Base-by-base conservation (phyloP, 2,113 vertebrate species). In the Cyanoderma ruficeps region DNA sequence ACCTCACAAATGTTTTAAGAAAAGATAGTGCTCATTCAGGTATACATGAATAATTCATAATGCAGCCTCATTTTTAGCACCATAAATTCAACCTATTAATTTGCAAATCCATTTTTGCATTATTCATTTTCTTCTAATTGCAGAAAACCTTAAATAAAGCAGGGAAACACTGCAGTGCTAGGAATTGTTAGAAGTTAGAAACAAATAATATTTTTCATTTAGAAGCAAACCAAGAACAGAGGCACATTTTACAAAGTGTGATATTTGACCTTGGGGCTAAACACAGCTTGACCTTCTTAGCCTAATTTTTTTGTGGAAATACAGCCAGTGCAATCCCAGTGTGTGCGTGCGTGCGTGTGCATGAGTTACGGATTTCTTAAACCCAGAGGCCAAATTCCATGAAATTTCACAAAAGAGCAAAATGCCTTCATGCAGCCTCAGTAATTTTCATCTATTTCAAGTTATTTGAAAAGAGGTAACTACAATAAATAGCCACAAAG, bases 71-170 rank as follows among this genome's bases (percentile, higher is more conserved):
- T 92, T 96, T 96, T 94, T 90, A 89, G 60, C 47, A 83, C 17
- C 68, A 78, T 63, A 90, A 92, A 81, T 85, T 75, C 79, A 94
- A 49, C 8, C 56, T 21, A 72, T 93, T 95, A 94, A 95, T 96
- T 96, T 94, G 85, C 85, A 94, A 95, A 95, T 93, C 47, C 57
- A 70, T 89, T 83, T 94, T 78, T 95, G 88, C 85, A 94, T 93
- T 89, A 95, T 97, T 97, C 76, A 94, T 95, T 92, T 90, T 92
- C 60, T 87, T 93, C 64, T 96, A 93, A 95, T 95, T 95, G 71
- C 60, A 92, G 49, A 88, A 89, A 94, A 71, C 44, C 83, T 90
- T 79, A 94, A 96, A 89, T 78, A 87, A 94, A 92, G 27, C 23
- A 75, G 28, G 68, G 86, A 93, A 89, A 71, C 21, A 71, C 44